Percentiles rank a stretch among this genome's conserved stretches.
Conservation (phyloP, 2,888 invertebrate species). For the Scaptomyza reducta region DNA sequence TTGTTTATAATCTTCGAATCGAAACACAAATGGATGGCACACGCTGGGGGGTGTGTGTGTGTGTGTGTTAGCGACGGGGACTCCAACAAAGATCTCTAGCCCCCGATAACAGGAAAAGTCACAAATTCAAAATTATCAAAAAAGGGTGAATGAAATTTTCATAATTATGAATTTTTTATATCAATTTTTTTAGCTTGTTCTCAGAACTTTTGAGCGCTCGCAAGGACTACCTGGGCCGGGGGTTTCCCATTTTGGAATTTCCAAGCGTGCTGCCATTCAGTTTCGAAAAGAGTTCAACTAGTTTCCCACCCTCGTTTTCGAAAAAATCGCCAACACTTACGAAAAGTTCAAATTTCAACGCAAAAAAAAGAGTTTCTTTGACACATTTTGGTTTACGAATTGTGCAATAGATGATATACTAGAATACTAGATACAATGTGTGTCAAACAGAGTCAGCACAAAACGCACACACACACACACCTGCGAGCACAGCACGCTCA, state of each 20-base stretch:
- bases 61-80: slow-evolving; percentile 65
- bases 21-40: slow-evolving; percentile 66
- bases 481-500: slow-evolving; percentile 9
- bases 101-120: slow-evolving; percentile 51
- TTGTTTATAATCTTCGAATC: slow-evolving; percentile 54
- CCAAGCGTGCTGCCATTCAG: slow-evolving; percentile 49
- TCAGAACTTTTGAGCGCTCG: slow-evolving; percentile 33
- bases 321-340: slow-evolving; percentile 55
- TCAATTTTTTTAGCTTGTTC: slow-evolving; percentile 50
- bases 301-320: slow-evolving; percentile 3
- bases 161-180: slow-evolving; percentile 53
- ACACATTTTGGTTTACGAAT: slow-evolving; percentile 69
- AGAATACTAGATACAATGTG: slow-evolving; percentile 43
- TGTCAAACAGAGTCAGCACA: slow-evolving; percentile 67
- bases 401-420: slow-evolving; percentile 51
- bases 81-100: slow-evolving; percentile 40
- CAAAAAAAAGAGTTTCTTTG: slow-evolving; percentile 46
- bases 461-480: slow-evolving; percentile 31
- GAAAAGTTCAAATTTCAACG: slow-evolving; percentile 59
- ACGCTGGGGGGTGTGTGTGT: slow-evolving; percentile 80
- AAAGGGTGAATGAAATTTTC: slow-evolving; percentile 72
- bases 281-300: neutral
- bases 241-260: slow-evolving; percentile 67
- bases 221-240: slow-evolving; percentile 54
- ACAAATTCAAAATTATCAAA: slow-evolving; percentile 9